Evolutionary conservation across 2,888 invertebrate species (phyloP).

Genomic region (Acanthoscelides obtectus): DNA sequence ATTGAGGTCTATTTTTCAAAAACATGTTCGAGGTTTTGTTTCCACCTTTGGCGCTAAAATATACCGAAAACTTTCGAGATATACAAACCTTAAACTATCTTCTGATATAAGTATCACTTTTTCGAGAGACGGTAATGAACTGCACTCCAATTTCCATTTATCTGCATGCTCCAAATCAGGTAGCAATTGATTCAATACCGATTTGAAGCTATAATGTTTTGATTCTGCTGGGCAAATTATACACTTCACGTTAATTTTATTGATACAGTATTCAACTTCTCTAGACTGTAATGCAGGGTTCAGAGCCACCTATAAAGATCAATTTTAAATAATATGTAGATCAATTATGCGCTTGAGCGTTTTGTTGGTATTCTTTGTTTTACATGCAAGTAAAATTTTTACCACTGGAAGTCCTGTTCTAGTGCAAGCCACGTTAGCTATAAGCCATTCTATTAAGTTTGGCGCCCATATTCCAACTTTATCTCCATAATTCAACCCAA

Average conservation of each 20-base stretch:
- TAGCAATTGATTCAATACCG: neutral
- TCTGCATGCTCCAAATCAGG: constrained; percentile 40
- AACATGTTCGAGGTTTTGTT: too few relatives aligned
- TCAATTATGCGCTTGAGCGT: too few relatives aligned
- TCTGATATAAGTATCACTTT: constrained; percentile 57
- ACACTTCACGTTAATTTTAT: constrained; percentile 65
- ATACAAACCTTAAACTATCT: constrained; percentile 51
- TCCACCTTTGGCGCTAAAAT: too few relatives aligned
- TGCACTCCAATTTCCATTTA: constrained; percentile 50
- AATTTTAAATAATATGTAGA: too few relatives aligned
- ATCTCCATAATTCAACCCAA: constrained; percentile 69
- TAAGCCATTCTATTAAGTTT: constrained; percentile 72
- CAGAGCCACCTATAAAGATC: constrained; percentile 58
- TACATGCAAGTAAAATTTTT: too few relatives aligned
- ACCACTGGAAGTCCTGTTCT: constrained; percentile 70
- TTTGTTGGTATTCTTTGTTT: too few relatives aligned
- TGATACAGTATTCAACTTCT: constrained; percentile 69
- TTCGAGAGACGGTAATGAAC: constrained; percentile 50
- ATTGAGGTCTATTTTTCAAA: too few relatives aligned
- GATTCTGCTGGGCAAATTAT: constrained; percentile 56
- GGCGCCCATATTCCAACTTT: constrained; percentile 76
- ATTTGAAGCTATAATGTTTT: constrained; percentile 29
- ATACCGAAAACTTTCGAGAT: too few relatives aligned
- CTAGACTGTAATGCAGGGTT: constrained; percentile 69
- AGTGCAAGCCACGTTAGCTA: constrained; percentile 65